Base-by-base conservation (phyloP, 2,888 invertebrate species). In the Andricus quercusramuli region DNA sequence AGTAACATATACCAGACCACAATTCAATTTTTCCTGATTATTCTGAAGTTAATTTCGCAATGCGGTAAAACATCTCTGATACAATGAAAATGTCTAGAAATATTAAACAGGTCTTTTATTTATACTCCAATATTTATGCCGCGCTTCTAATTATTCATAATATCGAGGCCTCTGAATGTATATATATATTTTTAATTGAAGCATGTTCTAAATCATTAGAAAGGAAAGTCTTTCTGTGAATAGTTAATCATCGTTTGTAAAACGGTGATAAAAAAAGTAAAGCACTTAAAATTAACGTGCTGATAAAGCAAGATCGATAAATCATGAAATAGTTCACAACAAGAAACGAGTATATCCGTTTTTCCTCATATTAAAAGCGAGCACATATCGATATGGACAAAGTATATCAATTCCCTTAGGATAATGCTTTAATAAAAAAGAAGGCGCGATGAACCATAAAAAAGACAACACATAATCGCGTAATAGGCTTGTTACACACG, bases 401-500 rank as follows among this genome's bases (percentile, higher is more conserved):
- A 29, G 51, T 32, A 77, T 67, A 65, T 25, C 20, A 20, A 20
- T 9, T 56, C n/a, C 56, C 11, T 65, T 77, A 29, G 80, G 78
- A 85, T 79, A 78, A 83, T 80, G 81, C n/a, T 79, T 74, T 79
- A 83, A 83, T 86, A 86, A 82, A 79, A 29, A 77, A 41, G 15
- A n/a, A 77, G 82, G 81, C 77, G 64, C 65, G 77, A 62, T 32
- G 79, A 83, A 83, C 82, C 83, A 83, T 85, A 86, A 86, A 85
- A 80, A 81, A 82, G 85, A 86, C 81, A 85, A 87, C 84, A 59
- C 65, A 78, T 91, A 90, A 90, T 89, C 89, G 87, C 88, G 87
- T 90, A 90, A 90, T 88, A 86, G 88, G 86, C 87, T 86, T 85
- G 90, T 90, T 88, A 86, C 87, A 87, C 89, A 88, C 89, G 89